Conservation (phyloP, 1,140 invertebrate genomes). For the Charaxes varanes region DNA sequence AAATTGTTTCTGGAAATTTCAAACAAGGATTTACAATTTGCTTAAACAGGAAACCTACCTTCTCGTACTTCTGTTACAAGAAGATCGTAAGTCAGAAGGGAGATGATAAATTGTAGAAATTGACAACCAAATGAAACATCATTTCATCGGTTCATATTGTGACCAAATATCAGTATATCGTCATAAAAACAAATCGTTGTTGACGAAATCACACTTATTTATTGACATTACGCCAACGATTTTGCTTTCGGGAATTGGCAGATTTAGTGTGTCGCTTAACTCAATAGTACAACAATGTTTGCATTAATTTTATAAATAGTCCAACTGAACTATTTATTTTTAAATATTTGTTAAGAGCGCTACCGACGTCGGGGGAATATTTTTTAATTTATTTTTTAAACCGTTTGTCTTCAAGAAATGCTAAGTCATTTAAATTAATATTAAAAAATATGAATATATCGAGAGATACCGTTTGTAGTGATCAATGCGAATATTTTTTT, state of each 20-base stretch:
- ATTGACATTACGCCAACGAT: no score
- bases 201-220: no score
- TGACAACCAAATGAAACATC: no score
- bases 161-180: no score
- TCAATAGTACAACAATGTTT: constrained; percentile 26
- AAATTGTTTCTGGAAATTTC: no score
- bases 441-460: constrained; percentile 4
- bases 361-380: neutral
- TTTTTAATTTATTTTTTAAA: constrained; percentile 7
- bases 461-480: constrained; percentile 4
- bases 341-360: constrained; percentile 1
- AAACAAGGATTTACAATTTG: no score
- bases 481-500: constrained; percentile 4
- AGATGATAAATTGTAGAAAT: no score
- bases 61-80: no score
- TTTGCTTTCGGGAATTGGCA: neutral
- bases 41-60: no score
- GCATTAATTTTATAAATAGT: constrained; percentile 2
- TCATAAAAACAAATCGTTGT: no score
- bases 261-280: neutral
- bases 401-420: constrained; percentile 7
- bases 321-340: constrained; percentile 3
- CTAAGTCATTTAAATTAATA: constrained; percentile 15
- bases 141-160: no score
- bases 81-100: no score